Base-by-base conservation (phyloP, 2,797 vertebrate species). In the Intellagama lesueurii region DNA sequence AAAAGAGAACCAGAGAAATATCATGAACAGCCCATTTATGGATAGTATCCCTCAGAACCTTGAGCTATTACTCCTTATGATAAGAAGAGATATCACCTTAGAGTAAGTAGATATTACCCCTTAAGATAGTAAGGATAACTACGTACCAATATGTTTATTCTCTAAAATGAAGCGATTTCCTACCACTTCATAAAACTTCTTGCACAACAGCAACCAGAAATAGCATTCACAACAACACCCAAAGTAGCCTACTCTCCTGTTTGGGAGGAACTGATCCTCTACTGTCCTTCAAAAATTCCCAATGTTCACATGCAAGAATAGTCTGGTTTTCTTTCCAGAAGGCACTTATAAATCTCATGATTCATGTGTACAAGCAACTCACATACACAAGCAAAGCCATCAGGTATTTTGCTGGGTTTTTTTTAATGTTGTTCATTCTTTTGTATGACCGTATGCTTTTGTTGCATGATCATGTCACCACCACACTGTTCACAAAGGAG, bases 341-440 rank as follows among this genome's bases (percentile, higher is more conserved):
- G 8, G 17, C 14, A 81, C 60, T 52, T n/a, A 60, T 22, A 82
- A 83, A 12, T 52, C 30, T 76, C 26, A 83, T 17, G 17, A 60
- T 70, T 69, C n/a, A 90, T 44, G 70, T 73, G 79, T 28, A 69
- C 11, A 89, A 72, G 14, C 17, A 82, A 26, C 12, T 64, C 60
- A 64, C 12, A 56, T 14, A 56, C 49, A 60, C n/a, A 35, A 5
- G 44, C 49, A 85, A 89, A 82, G 64, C 22, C 52, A 12, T 82
- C 68, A 83, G 9, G 32, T 49, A 69, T 86, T 86, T 82, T 44
- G 7, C 19, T 86, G 52, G 52, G 52, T 56, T 11, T 82, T 90
- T 86, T 82, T 82, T 16, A 64, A 90, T 75, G 30, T 83, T 82
- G 60, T 82, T 76, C 56, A 47, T 81, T 60, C n/a, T 81, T 88